Conservation (phyloP, 2,888 invertebrate species). For the Anthoptus insignis region DNA sequence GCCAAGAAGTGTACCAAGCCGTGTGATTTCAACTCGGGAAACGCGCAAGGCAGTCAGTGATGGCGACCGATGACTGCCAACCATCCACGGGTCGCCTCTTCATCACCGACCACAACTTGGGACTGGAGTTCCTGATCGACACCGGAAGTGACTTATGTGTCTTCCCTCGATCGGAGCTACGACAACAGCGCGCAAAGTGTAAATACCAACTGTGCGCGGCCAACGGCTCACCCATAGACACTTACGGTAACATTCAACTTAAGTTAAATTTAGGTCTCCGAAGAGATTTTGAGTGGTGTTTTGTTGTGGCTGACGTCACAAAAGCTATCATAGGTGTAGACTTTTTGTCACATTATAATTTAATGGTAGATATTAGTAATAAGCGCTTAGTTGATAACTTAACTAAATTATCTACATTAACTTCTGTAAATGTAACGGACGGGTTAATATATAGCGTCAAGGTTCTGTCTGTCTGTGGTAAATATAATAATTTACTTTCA, state of each 20-base stretch:
- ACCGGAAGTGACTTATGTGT: constrained; percentile 12
- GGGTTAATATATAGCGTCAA: constrained; percentile 30
- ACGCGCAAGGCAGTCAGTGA: constrained; percentile 31
- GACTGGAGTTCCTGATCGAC: not conserved
- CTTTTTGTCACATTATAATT: constrained; percentile 50
- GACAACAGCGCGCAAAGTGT: constrained; percentile 41
- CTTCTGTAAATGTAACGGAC: constrained; percentile 2
- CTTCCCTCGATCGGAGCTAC: constrained; percentile 38
- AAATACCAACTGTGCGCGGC: constrained; percentile 52
- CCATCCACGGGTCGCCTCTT: not conserved
- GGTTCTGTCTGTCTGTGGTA: constrained; percentile 20
- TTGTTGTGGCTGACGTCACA: constrained; percentile 53
- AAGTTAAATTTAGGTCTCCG: constrained; percentile 49
- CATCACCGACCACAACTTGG: not conserved
- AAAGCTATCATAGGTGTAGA: constrained; percentile 54
- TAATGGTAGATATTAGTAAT: constrained; percentile 56
- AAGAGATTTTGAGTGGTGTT: constrained; percentile 47
- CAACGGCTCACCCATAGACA: constrained; percentile 48
- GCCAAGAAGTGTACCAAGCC: constrained; percentile 41
- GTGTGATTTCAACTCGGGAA: constrained; percentile 24
- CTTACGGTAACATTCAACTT: constrained; percentile 47
- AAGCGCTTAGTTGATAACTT: constrained; percentile 46
- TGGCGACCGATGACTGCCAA: constrained; percentile 16
- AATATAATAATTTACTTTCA: constrained; percentile 24
- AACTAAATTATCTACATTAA: constrained; percentile 35